Conservation (phyloP, 2,797 vertebrate species). For the Sebastes miniatus region DNA sequence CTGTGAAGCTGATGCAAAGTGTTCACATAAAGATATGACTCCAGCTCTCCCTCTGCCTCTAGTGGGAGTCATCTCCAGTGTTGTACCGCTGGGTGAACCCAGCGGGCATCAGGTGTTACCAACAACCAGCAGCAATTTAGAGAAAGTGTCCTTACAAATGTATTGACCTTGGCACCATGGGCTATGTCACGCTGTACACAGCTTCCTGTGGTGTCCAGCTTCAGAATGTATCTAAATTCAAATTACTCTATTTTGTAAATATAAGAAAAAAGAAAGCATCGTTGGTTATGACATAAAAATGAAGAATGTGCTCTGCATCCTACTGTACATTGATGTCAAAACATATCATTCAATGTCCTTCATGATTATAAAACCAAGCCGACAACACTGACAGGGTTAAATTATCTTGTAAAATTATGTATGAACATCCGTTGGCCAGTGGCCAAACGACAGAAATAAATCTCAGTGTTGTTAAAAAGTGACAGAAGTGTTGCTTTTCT, state of each 20-base stretch:
- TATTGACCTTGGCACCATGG: slow-evolving; percentile 16
- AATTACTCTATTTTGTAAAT: background rate
- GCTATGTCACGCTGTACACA: background rate
- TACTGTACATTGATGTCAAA: background rate
- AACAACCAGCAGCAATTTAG: slow-evolving; percentile 30
- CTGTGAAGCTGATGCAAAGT: background rate
- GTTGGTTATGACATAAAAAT: background rate
- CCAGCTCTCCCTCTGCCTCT: background rate
- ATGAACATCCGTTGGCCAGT: background rate
- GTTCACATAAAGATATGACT: slow-evolving; percentile 17
- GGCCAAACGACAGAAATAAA: slow-evolving; percentile 5
- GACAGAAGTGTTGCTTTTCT: background rate
- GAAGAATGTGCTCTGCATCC: background rate
- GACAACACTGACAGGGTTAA: background rate
- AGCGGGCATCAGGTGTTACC: slow-evolving; percentile 41
- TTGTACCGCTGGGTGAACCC: slow-evolving; percentile 5
- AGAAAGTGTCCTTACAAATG: slow-evolving; percentile 26
- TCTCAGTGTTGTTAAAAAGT: background rate
- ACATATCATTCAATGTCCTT: background rate
- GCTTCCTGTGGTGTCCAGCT: background rate
- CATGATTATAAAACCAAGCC: slow-evolving; percentile 2
- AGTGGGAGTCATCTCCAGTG: slow-evolving; percentile 4
- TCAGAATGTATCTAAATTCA: background rate
- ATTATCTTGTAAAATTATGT: background rate
- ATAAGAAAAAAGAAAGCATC: background rate